Evolutionary conservation across 2,888 invertebrate species (phyloP).

Genomic region (Ophraella communa): DNA sequence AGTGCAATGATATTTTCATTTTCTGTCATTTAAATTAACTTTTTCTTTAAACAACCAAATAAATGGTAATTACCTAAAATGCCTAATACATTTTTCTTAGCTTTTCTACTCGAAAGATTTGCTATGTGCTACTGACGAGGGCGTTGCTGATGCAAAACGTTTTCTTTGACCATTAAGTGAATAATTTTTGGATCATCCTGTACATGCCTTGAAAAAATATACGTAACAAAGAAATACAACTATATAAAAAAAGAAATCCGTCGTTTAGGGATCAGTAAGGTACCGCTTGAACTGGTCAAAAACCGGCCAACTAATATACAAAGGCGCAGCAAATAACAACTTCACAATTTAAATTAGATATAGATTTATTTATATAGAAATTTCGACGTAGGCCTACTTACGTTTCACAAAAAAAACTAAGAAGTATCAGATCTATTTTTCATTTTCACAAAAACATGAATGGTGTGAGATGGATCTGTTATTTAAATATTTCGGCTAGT

Average conservation of each 20-base stretch:
- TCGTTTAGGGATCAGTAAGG: slow-evolving; percentile 50
- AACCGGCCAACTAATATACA: slow-evolving; percentile 47
- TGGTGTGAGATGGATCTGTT: background rate
- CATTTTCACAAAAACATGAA: background rate
- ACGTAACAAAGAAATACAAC: slow-evolving; percentile 44
- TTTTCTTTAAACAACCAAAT: no score
- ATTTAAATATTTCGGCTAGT: slow-evolving; percentile 52
- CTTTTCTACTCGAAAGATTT: no score
- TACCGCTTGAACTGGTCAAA: slow-evolving; percentile 47
- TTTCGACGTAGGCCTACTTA: slow-evolving; percentile 33
- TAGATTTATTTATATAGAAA: slow-evolving; percentile 38
- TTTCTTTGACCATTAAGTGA: no score
- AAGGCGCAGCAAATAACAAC: slow-evolving; percentile 42
- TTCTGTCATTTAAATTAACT: no score
- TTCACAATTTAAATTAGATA: slow-evolving; percentile 42
- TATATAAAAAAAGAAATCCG: slow-evolving; percentile 44
- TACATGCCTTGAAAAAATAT: slow-evolving; percentile 39
- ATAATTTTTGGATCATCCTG: slow-evolving; percentile 15
- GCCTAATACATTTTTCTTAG: no score
- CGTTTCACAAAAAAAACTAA: slow-evolving; percentile 11
- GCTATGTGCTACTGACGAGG: no score
- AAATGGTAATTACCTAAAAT: no score
- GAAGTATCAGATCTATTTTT: background rate
- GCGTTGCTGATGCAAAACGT: no score
- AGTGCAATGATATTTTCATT: no score